Conservation (phyloP, 2,888 invertebrate species). For the Cantharis flavilabris region DNA sequence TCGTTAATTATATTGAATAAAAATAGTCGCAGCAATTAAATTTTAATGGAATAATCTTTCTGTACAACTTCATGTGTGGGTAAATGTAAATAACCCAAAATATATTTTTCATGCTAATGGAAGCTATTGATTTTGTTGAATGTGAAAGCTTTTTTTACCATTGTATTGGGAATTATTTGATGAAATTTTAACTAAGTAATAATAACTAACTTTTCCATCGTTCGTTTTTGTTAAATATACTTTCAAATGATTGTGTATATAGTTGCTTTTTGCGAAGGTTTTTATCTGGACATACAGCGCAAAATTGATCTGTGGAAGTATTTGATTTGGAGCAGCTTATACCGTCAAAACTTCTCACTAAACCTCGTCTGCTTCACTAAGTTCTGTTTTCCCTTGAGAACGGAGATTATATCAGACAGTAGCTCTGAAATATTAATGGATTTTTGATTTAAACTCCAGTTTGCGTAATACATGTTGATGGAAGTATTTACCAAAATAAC, state of each 20-base stretch:
- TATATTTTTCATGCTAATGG: not conserved
- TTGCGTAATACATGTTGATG: conserved; percentile 31
- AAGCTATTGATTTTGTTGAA: not conserved
- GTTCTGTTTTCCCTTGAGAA: conserved; percentile 31
- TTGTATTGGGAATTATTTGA: not conserved
- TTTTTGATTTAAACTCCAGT: conserved; percentile 32
- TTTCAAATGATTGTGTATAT: not conserved
- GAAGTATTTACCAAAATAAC: conserved; percentile 28
- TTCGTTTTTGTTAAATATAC: not conserved
- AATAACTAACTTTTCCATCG: not conserved
- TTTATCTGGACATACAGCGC: conserved; percentile 4
- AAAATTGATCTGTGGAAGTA: conserved; percentile 29
- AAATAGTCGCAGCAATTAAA: not conserved
- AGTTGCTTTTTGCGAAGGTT: not conserved
- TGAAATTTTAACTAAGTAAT: not conserved
- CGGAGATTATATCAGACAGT: conserved; percentile 32
- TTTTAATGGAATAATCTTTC: not conserved
- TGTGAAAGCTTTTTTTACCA: not conserved
- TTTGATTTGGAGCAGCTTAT: conserved; percentile 30
- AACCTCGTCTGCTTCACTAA: conserved; percentile 25
- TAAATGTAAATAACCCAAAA: not conserved
- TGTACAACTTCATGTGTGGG: not conserved
- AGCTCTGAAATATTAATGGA: conserved; percentile 33
- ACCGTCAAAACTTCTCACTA: conserved; percentile 24
- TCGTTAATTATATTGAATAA: not conserved